Percentiles rank a stretch among this genome's conserved stretches.
Conservation (phyloP, 1,140 invertebrate genomes). For the fruit fly (Drosophila melanogaster) region DNA sequence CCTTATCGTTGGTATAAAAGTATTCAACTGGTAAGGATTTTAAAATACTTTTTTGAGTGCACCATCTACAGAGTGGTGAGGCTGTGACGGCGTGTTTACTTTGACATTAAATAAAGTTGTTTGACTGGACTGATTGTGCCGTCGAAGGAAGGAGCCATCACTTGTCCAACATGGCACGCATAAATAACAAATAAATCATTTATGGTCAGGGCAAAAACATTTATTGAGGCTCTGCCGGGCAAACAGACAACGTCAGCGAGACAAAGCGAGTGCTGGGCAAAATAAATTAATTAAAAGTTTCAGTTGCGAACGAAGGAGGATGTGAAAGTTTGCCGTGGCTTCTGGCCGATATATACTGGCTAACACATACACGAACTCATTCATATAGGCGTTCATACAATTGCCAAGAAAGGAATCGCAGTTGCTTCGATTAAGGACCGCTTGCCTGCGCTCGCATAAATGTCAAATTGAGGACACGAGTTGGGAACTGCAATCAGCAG, state of each 20-base stretch:
- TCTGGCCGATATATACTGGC: slow-evolving; percentile 16
- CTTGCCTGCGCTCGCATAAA: slow-evolving; percentile 65
- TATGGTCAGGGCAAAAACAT: slow-evolving; percentile 75
- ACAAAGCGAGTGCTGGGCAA: slow-evolving; percentile 55
- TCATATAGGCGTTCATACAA: slow-evolving; percentile 6
- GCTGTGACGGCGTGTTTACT: slow-evolving; percentile 59
- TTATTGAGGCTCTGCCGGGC: slow-evolving; percentile 63
- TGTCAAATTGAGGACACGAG: slow-evolving; percentile 75
- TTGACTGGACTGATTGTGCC: slow-evolving; percentile 67
- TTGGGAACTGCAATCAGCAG: slow-evolving; percentile 66
- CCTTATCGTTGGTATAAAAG: too few relatives aligned
- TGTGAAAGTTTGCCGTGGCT: slow-evolving; percentile 34
- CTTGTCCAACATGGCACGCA: slow-evolving; percentile 55
- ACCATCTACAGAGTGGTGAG: slow-evolving; percentile 3
- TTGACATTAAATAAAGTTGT: slow-evolving; percentile 83
- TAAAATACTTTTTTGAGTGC: slow-evolving; percentile 9
- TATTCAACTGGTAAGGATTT: too few relatives aligned
- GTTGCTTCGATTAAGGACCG: slow-evolving; percentile 57
- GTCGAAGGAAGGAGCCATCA: slow-evolving; percentile 14
- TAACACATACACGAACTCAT: slow-evolving; percentile 9
- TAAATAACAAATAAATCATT: slow-evolving; percentile 83
- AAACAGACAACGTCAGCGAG: slow-evolving; percentile 18
- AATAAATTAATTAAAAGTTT: slow-evolving; percentile 81
- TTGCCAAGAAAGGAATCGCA: slow-evolving; percentile 53
- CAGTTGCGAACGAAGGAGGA: slow-evolving; percentile 12